Base-by-base conservation (phyloP, 2,797 vertebrate species). In the Aeoliscus strigatus region DNA sequence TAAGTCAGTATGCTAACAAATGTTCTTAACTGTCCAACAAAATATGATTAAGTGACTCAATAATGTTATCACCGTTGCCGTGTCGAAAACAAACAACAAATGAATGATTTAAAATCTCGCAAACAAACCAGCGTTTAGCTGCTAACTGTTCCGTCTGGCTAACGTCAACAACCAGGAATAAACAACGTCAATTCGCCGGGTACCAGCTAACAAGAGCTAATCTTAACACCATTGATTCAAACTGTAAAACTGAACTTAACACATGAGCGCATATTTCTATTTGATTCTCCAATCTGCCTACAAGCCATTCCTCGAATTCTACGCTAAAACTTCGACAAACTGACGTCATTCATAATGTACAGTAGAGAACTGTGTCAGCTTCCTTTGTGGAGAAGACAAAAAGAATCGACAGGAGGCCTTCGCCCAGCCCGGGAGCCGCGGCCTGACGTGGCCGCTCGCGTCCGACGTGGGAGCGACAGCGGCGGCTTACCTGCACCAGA, bases 401-500 rank as follows among this genome's bases (percentile, higher is more conserved):
- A 84, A 75, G 38, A 38, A 53, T 75, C 77, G 57, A 51, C 57
- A 47, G 18, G 18, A 47, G 87, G 87, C 86, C 86, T 83, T 51
- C 51, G 23, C 39, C 56, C 39, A 70, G 56, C 70, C 52, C 40
- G 8, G 4, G 10, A 84, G 75, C 88, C 79, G 36, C 76, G 86
- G 62, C 27, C 77, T 89, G 46, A 42, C n/a, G 61, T 85, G 5
- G 4, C 31, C 32, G 24, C 10, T 0, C 8, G 8, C 2, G 9
- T 78, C 83, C 70, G 51, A 26, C 14, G 13, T 0, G 11, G 6
- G 51, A 39, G 51, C 55, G 44, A 28, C 9, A 37, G 36, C 36
- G 14, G n/a, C 29, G 58, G 72, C 88, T 87, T 86, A 91, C 89
- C 89, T 91, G 86, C 60, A 83, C 88, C 66, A 89, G 67, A 81